Evolutionary conservation across 2,113 vertebrate species (phyloP).

Genomic region (Xiphophorus hellerii): DNA sequence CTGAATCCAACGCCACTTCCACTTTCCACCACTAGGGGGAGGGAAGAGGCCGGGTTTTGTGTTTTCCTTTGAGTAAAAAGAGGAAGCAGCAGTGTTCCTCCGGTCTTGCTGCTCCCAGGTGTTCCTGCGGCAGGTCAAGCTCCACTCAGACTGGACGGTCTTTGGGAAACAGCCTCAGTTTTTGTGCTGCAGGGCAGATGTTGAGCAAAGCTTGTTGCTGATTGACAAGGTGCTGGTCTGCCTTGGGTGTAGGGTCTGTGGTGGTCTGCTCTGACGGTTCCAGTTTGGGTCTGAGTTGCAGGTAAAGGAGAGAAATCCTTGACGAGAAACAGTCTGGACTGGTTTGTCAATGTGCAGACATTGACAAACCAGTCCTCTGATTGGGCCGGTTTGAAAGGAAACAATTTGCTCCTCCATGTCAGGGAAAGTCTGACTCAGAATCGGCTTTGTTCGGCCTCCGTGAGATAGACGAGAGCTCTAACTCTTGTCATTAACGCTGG

Average conservation of each 20-base stretch:
- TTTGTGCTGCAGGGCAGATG: constrained; percentile 10
- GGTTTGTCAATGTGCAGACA: constrained; percentile 11
- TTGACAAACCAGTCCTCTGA: background rate
- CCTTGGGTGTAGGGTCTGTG: constrained; percentile 19
- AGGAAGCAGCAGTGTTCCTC: constrained; percentile 23
- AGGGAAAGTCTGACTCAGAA: background rate
- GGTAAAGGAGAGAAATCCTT: constrained; percentile 9
- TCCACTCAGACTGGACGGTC: constrained; percentile 41
- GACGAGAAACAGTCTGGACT: constrained; percentile 7
- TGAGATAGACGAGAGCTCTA: background rate
- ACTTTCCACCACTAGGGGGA: constrained; percentile 84
- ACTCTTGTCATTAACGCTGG: background rate
- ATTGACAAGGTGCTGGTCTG: constrained; percentile 32
- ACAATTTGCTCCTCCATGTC: constrained; percentile 4
- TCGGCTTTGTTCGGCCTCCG: constrained; percentile 3
- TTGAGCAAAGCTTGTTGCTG: constrained; percentile 27
- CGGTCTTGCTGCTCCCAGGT: constrained; percentile 18
- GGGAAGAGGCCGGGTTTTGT: constrained; percentile 53
- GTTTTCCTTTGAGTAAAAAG: constrained; percentile 26
- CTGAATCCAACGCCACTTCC: constrained; percentile 75
- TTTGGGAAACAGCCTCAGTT: constrained; percentile 27
- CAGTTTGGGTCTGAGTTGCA: constrained; percentile 11
- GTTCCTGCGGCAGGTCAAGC: constrained; percentile 29
- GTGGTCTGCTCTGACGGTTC: constrained; percentile 6
- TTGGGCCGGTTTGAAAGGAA: constrained; percentile 3